A percentile compares a stretch with the other conserved stretches of the same genome.
phyloP scores from a whole-genome alignment of 2,113 vertebrate genomes.

The Platichthys flesus region DNA sequence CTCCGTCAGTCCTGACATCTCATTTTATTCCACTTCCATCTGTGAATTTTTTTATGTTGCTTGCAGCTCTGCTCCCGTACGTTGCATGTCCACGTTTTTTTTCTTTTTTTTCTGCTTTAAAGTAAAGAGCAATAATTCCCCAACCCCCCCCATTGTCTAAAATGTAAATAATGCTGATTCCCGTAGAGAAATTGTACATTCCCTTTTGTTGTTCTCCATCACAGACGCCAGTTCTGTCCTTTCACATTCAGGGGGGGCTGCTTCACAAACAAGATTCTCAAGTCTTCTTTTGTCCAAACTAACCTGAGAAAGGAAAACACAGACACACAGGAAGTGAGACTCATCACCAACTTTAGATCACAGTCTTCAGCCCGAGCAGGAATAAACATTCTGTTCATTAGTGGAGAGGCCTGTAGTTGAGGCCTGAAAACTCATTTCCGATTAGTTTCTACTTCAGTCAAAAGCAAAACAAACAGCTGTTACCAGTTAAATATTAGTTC shows the following conservation, averaged over 20 bases:
- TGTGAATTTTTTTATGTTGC: conserved; percentile 33
- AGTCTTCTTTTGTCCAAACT: conserved; percentile 49
- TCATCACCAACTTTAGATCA: neutral
- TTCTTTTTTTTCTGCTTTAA: conserved; percentile 47
- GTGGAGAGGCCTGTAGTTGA: too few species aligned
- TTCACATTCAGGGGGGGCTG: conserved; percentile 41
- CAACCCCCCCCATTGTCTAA: conserved; percentile 44
- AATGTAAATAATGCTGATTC: conserved; percentile 72
- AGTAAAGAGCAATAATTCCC: conserved; percentile 64
- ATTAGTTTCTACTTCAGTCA: too few species aligned
- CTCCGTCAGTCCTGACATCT: conserved; percentile 47
- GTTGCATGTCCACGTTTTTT: conserved; percentile 55
- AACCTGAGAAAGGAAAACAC: conserved; percentile 37
- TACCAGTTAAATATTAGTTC: neutral
- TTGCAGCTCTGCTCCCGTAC: conserved; percentile 45
- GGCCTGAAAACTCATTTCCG: too few species aligned
- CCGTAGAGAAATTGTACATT: conserved; percentile 76
- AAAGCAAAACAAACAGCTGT: neutral
- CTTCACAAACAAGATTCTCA: conserved; percentile 21
- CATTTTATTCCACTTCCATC: conserved; percentile 44
- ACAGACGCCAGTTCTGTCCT: conserved; percentile 41
- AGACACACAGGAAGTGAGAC: neutral
- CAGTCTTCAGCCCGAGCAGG: neutral
- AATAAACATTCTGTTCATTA: too few species aligned
- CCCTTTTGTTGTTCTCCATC: conserved; percentile 67